Conservation (phyloP, 2,888 invertebrate species). For the Achlya flavicornis region DNA sequence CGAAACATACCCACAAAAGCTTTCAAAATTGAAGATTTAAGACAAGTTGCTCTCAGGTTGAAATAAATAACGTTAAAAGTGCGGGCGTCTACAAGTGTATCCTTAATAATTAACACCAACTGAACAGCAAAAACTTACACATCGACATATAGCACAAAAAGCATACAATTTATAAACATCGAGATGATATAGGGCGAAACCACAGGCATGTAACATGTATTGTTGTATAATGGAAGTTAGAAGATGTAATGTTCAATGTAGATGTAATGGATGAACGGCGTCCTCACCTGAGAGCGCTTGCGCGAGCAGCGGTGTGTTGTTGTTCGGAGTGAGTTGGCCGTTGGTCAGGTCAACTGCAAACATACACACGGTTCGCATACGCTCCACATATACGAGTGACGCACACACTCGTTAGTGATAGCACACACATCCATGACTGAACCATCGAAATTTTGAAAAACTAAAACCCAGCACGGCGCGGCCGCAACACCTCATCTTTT, state of each 20-base stretch:
- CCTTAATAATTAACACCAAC: constrained; percentile 10
- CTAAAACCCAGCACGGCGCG: constrained; percentile 35
- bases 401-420: constrained; percentile 67
- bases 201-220: constrained; percentile 6
- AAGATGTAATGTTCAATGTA: constrained; percentile 29
- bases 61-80: constrained; percentile 12
- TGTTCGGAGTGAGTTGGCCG: constrained; percentile 97
- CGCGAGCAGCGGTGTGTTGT: constrained; percentile 97
- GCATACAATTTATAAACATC: neutral
- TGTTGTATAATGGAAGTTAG: constrained; percentile 16
- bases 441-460: constrained; percentile 67
- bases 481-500: constrained; percentile 58
- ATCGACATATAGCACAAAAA: constrained; percentile 1
- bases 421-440: constrained; percentile 78
- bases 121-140: constrained; percentile 7
- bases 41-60: constrained; percentile 10
- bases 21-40: neutral
- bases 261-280: constrained; percentile 50
- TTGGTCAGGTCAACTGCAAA: constrained; percentile 97
- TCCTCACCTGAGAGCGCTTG: constrained; percentile 96
- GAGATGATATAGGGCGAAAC: neutral
- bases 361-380: constrained; percentile 86
- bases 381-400: constrained; percentile 71
- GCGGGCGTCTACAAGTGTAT: constrained; percentile 15
- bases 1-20: no score